Evolutionary conservation across 2,113 vertebrate species (phyloP), one percentile per base, ranked within the genome.

Genomic region (Tretioscincus oriximinensis): DNA sequence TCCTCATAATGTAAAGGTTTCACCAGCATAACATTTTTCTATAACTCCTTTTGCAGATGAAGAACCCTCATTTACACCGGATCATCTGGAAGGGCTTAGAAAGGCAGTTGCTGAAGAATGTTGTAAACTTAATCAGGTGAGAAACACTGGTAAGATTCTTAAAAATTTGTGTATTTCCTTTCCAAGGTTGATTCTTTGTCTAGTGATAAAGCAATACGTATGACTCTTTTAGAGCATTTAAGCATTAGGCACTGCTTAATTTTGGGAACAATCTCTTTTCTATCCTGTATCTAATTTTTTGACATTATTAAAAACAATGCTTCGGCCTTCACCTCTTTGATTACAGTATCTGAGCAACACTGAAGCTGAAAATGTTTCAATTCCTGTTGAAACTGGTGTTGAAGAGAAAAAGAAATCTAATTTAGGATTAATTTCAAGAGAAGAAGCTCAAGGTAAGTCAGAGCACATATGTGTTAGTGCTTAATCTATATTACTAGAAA

Each of bases 41-140:
- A 1, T 10, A 76, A 73, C 88, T 89, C 0, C 89, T 66, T 87
- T 87, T 0, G 1, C 87, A 95, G 95, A 70, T 84, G 91, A 87
- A 86, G 92, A 94, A 73, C 78, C 77, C 28, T 94, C 84, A 83
- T 89, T 91, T 88, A 89, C 94, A 65, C 93, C 94, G 73, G 90
- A 84, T 72, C 94, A 96, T 65, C 89, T 94, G 89, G 93, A 92
- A 81, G 92, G 92, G 87, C 85, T 97, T 87, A 93, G 91, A 60
- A 93, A 96, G 88, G 92, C 91, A 67, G 88, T 97, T 61, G 94
- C 94, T 81, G 92, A 96, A 73, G 97, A 98, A 88, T 97, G 95
- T 90, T 92, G 86, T 81, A 93, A 92, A 26, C 90, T 97, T 67
- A 85, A 81, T 84, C 90, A 94, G 94, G 95, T 96, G 88, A 92